A percentile compares a stretch with the other conserved stretches of the same genome.
These are phyloP conservation scores for Pammene aurita DNA, from an alignment of 2,888 invertebrate genomes.

Conservation along the genomic window DNA sequence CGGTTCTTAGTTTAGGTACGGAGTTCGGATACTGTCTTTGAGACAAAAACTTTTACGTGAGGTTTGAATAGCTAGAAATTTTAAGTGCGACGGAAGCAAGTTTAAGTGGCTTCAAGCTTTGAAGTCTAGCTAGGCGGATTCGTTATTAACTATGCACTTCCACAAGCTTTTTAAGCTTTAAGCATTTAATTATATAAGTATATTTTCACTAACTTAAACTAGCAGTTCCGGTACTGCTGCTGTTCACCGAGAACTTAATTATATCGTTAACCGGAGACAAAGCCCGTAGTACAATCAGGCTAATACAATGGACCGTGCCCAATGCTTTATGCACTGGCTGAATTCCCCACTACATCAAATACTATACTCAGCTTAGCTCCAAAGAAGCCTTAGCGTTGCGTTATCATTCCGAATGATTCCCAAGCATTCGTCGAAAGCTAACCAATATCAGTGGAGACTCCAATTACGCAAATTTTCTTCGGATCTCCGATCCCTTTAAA, in stretches of 20 bases:
- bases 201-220: no score
- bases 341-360: slow-evolving; percentile 16
- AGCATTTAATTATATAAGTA: no score
- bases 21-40: slow-evolving; percentile 20
- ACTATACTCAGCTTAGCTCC: neutral
- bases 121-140: slow-evolving; percentile 7
- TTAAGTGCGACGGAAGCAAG: slow-evolving; percentile 6
- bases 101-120: slow-evolving; percentile 20
- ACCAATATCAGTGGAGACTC: neutral
- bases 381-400: neutral
- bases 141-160: neutral
- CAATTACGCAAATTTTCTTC: neutral
- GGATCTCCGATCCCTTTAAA: neutral
- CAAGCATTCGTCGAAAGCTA: neutral
- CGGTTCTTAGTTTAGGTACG: slow-evolving; percentile 1
- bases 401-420: neutral
- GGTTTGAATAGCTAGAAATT: slow-evolving; percentile 29
- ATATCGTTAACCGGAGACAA: slow-evolving; percentile 35
- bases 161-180: slow-evolving; percentile 6
- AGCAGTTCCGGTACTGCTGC: neutral
- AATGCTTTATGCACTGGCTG: slow-evolving; percentile 37
- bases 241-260: slow-evolving; percentile 26
- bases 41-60: slow-evolving; percentile 24
- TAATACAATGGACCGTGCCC: slow-evolving; percentile 35
- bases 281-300: slow-evolving; percentile 34